Base-by-base conservation (phyloP, 2,888 invertebrate genomes). In the Tribolium freemani region DNA sequence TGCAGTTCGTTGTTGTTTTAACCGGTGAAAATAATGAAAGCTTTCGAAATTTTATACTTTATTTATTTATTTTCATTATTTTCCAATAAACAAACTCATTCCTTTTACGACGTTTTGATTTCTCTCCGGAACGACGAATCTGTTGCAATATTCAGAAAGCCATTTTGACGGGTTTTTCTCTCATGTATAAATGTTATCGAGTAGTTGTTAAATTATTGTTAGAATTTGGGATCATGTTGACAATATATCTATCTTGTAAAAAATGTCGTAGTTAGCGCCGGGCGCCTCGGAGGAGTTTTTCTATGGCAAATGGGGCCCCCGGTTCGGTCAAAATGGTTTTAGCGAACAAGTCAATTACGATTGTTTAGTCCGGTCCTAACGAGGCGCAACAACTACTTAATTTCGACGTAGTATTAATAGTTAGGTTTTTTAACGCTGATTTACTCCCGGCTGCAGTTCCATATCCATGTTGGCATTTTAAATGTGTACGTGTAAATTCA, bases 141-240 rank as follows among this genome's bases (percentile, higher is more conserved):
- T 31, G 50, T 31, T 58, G 68, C 50, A 61, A 60, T 46, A 61
- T 44, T 13, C 31, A 13, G n/a, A 69, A 75, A 74, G 68, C 76
- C 76, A 72, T 77, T 77, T 76, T 76, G 76, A 71, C 75, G 57
- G 21, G 56, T 44, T 71, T 71, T 66, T 31, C 51, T 56, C 13
- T 50, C 48, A 60, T 69, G 48, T 70, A 54, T 77, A 77, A 77
- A 75, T 78, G 76, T 78, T 75, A 71, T 57, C 31, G 68, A 72
- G 73, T 72, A 76, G 75, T 73, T 64, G 73, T 76, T 77, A 70
- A 74, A 69, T 64, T 60, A 75, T 76, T 64, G 74, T 75, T 76
- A 79, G 78, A 73, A 76, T 77, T 79, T 74, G 80, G 80, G 78
- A 81, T 75, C 78, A 81, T 78, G 73, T 78, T 76, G 80, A 80